Base-by-base conservation (phyloP, 2,888 invertebrate species). In the Idaea biselata region DNA sequence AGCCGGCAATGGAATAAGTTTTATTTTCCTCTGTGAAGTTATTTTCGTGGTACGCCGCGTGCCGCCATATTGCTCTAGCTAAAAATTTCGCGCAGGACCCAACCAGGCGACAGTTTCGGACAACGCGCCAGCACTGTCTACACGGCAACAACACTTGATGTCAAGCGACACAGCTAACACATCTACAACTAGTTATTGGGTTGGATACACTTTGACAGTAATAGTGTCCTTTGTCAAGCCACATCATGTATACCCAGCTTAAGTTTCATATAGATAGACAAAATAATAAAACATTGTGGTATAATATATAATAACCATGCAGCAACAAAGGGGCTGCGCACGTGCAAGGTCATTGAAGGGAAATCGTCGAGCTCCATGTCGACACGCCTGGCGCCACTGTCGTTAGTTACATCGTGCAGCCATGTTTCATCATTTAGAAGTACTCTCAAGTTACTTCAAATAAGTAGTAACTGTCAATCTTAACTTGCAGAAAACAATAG, bases 341-440 rank as follows among this genome's bases (percentile, higher is more conserved):
- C 75, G 79, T 78, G 79, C 91, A 91, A 91, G 91, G 92, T 88
- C 89, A 85, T 82, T 81, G 86, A 90, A 86, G 91, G 91, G 88
- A 91, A 91, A 91, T 86, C 83, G 85, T 83, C 83, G 81, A 78
- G 78, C 79, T 72, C 79, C 69, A 77, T 88, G 84, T 86, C 86
- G 88, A 87, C 86, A 87, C 78, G 75, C 73, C 71, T 74, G 79
- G 79, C 82, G 84, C 63, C 66, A 63, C 55, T 55, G 71, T 77
- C 75, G 81, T 85, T 86, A 86, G 44, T 44, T 18, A 56, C 84
- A 87, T 88, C 88, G 89, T 77, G 79, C 78, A 74, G 83, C 78
- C 66, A 73, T 72, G 78, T 88, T 89, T 88, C 86, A 82, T 82
- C 87, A 88, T 44, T 44, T 44, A 44, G 14, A 44, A 44, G 8